These are phyloP conservation scores for Chloroceryle inda DNA, from an alignment of 2,797 vertebrate genomes.

Conservation along the genomic window DNA sequence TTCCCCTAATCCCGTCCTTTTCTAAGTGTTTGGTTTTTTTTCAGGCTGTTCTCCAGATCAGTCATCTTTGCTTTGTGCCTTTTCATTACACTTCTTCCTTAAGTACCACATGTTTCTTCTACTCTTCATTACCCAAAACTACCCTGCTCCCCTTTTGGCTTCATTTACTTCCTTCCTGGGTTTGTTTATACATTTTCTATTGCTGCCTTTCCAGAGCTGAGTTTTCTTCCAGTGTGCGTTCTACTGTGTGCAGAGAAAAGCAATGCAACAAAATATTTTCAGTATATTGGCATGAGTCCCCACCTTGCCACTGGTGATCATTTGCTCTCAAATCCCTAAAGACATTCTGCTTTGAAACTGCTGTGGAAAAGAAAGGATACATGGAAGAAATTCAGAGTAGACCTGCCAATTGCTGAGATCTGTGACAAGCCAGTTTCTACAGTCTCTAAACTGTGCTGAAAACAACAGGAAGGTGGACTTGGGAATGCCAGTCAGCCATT, in stretches of 20 bases:
- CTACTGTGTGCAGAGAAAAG: conserved; percentile 45
- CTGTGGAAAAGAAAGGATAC: conserved; percentile 14
- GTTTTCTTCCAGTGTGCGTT: conserved; percentile 46
- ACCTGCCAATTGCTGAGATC: conserved; percentile 13
- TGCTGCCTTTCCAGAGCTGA: conserved; percentile 49
- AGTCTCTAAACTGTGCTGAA: background rate
- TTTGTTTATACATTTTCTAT: conserved; percentile 66
- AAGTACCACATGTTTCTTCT: conserved; percentile 46
- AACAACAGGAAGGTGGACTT: conserved; percentile 45
- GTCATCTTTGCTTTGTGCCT: conserved; percentile 39
- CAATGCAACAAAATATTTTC: conserved; percentile 57
- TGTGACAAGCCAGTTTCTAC: background rate
- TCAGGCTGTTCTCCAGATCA: conserved; percentile 18
- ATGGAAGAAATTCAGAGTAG: conserved; percentile 23
- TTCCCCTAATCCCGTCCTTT: background rate
- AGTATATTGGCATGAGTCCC: conserved; percentile 4
- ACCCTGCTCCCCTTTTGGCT: conserved; percentile 48
- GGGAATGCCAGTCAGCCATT: background rate
- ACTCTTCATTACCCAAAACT: conserved; percentile 48
- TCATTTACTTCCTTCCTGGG: conserved; percentile 64
- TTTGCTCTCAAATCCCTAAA: conserved; percentile 50
- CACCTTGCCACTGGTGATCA: conserved; percentile 28
- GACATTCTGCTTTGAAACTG: conserved; percentile 50
- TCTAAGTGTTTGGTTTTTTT: background rate
- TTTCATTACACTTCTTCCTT: conserved; percentile 51